These are phyloP conservation scores for Camelus bactrianus DNA, from an alignment of 2,113 vertebrate species.

Conservation along the genomic window DNA sequence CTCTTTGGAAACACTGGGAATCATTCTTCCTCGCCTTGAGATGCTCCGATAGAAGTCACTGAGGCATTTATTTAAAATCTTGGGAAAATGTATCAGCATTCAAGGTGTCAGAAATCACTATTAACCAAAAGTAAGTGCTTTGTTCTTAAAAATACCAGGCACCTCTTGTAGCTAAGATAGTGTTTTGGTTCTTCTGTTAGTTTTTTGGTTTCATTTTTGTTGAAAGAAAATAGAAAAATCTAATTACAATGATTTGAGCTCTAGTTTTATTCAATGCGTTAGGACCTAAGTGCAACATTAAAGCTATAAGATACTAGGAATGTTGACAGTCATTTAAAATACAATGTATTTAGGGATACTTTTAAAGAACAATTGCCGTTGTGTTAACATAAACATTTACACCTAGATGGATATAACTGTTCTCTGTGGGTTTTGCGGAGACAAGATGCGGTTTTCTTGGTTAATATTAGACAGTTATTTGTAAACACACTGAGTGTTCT, in stretches of 20 bases:
- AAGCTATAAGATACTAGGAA: slow-evolving; percentile 20
- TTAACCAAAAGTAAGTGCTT: not conserved
- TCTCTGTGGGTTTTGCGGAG: slow-evolving; percentile 42
- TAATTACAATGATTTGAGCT: slow-evolving; percentile 29
- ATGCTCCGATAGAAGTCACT: not conserved
- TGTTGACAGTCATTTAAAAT: slow-evolving; percentile 55
- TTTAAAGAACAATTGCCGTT: not conserved
- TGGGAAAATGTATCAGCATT: not conserved
- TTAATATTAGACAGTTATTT: slow-evolving; percentile 48
- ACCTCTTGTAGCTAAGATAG: not conserved
- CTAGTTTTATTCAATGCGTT: slow-evolving; percentile 13
- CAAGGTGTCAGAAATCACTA: not conserved
- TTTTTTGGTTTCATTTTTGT: slow-evolving; percentile 28
- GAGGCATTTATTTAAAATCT: not conserved
- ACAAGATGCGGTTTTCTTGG: not conserved
- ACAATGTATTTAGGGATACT: not conserved
- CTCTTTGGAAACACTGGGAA: not conserved
- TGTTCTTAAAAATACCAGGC: not conserved
- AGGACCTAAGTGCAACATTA: not conserved
- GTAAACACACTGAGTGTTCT: slow-evolving; percentile 36
- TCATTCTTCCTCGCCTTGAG: not conserved
- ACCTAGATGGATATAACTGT: not conserved
- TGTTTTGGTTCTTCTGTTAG: not conserved
- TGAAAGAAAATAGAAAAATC: slow-evolving; percentile 23
- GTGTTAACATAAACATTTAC: not conserved